phyloP scores from a whole-genome alignment of 2,888 invertebrate genomes.

The Theodoxus fluviatilis region DNA sequence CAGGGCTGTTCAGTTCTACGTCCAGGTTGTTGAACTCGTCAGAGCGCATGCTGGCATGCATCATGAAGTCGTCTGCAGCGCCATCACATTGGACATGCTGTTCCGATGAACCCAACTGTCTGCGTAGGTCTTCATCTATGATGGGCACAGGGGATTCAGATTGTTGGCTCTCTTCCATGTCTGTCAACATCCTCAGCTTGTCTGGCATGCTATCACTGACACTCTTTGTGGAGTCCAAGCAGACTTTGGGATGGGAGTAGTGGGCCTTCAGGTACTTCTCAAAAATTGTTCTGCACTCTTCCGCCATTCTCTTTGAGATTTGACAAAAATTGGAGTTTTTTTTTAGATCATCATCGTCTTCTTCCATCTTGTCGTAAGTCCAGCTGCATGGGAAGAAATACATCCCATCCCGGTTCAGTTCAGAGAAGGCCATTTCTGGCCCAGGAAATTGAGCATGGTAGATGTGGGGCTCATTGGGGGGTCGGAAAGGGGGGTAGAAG shows the following conservation, averaged over 20 bases:
- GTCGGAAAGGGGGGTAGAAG: slow-evolving; percentile 33
- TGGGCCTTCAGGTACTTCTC: too few relatives aligned
- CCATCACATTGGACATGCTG: slow-evolving; percentile 46
- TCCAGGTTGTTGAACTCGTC: slow-evolving; percentile 52
- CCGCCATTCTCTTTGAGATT: too few relatives aligned
- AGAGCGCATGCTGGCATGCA: slow-evolving; percentile 50
- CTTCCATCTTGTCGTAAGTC: too few relatives aligned
- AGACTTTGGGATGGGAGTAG: too few relatives aligned
- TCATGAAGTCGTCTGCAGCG: slow-evolving; percentile 46
- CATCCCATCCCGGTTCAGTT: background rate
- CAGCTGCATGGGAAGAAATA: too few relatives aligned
- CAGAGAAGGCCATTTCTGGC: slow-evolving; percentile 27
- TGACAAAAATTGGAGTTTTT: too few relatives aligned
- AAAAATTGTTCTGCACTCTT: too few relatives aligned
- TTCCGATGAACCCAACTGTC: slow-evolving; percentile 38
- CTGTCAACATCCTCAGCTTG: too few relatives aligned
- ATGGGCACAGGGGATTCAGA: background rate
- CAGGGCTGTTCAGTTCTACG: slow-evolving; percentile 43
- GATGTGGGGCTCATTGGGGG: slow-evolving; percentile 40
- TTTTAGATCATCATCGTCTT: too few relatives aligned
- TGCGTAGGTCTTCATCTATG: slow-evolving; percentile 38
- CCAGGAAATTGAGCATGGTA: slow-evolving; percentile 40
- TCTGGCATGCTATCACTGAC: too few relatives aligned
- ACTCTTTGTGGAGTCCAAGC: too few relatives aligned
- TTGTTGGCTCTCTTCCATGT: background rate